Evolutionary conservation across 2,888 invertebrate genomes (phyloP), one percentile per base, ranked within the genome.

Genomic region (Choreutis nemorana): DNA sequence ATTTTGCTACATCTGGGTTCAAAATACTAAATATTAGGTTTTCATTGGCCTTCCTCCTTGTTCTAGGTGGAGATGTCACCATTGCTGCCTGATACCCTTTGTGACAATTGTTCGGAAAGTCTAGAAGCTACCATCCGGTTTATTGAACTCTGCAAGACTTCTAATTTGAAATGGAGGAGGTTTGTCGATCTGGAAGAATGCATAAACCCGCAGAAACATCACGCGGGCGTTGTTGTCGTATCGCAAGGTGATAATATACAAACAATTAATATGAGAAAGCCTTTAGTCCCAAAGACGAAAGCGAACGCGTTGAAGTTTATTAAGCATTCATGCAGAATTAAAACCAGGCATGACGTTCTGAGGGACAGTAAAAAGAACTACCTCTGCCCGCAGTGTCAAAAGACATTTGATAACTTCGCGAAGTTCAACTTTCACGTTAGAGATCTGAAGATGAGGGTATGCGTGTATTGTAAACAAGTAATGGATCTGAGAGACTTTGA

Each of bases 31-130:
- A n/a, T n/a, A n/a, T n/a, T n/a, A n/a, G n/a, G n/a, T n/a, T n/a
- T n/a, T n/a, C n/a, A n/a, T n/a, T n/a, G n/a, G n/a, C n/a, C n/a
- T n/a, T n/a, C n/a, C n/a, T n/a, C 40, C 36, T 66, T 64, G 63
- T 67, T 67, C 36, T 67, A 67, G 67, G 49, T 67, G 49, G 60
- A 58, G 50, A 14, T 18, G 5, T 26, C 49, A 14, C 9, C 44
- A 13, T 11, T 29, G 34, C 51, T 64, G 45, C 67, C 67, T 18
- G 39, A 45, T 25, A 45, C 40, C 31, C 23, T 55, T 32, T 66
- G 67, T 49, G 23, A 22, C n/a, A 18, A 15, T 23, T 66, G 67
- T 42, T 30, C 35, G 11, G 28, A 35, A 3, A 36, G 43, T 14
- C 21, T 57, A 10, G 41, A 24, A 4, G 32, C 35, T 4, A 43